Evolutionary conservation across 2,888 invertebrate species (phyloP), one percentile per base, ranked within the genome.

Genomic region (Caenorhabditis angaria): DNA sequence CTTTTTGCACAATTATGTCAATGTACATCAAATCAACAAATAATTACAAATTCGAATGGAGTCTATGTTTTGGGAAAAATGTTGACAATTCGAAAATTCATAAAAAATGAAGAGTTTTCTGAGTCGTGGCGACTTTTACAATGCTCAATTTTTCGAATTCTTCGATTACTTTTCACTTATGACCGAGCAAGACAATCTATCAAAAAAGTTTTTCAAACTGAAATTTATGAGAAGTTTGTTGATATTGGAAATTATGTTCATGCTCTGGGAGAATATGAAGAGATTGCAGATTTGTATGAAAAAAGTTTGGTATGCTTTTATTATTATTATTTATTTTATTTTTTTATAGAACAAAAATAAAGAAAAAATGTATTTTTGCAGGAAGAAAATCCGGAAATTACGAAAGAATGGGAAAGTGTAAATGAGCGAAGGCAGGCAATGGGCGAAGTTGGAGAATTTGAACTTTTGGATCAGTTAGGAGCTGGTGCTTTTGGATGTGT

Each of bases 401-500:
- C 60, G 53, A 65, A 72, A 14, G 65, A 67, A 14, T 81, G 79
- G 80, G 78, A 80, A 18, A 62, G 56, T 22, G 62, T 76, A 8
- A 81, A 81, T 51, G 76, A 76, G 32, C 20, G 76, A 41, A 53
- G 74, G n/a, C 69, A 70, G n/a, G 78, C 81, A 5, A 64, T 81
- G n/a, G 74, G 51, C 84, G 88, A 8, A 82, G 88, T 89, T 22
- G 87, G 88, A 2, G 88, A 89, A 27, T 89, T 88, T 78, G 88
- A 88, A 29, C 87, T 89, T 18, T 84, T 89, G 69, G 89, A 89
- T 76, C 85, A 88, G 41, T 80, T 89, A 20, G 89, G 89, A 0
- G 85, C 88, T 8, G 89, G 89, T 14, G 89, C 88, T 1, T 89
- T 89, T 74, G 89, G 89, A 18, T 88, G 88, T 56, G 89, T 89